These are phyloP conservation scores for Heliconius sara DNA, from an alignment of 2,888 invertebrate species.

Conservation along the genomic window DNA sequence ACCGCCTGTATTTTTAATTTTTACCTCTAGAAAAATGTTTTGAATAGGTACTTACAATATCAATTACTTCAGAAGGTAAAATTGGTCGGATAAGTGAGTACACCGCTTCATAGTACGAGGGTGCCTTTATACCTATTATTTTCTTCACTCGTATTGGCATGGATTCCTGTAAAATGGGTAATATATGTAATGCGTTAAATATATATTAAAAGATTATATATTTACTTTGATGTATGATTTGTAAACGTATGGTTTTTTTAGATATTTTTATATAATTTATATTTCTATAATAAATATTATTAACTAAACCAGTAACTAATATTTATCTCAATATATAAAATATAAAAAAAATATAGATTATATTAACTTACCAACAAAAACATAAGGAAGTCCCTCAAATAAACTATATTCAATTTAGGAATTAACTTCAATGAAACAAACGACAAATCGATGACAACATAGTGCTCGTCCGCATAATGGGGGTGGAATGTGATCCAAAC, in stretches of 20 bases:
- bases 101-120: slow-evolving; percentile 69
- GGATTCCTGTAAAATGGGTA: slow-evolving; percentile 60
- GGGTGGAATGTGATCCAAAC: slow-evolving; percentile 60
- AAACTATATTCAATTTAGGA: slow-evolving; percentile 68
- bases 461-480: slow-evolving; percentile 63
- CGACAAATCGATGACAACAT: slow-evolving; percentile 68
- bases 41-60: slow-evolving; percentile 60
- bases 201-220: too few species aligned
- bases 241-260: too few species aligned
- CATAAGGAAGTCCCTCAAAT: slow-evolving; percentile 66
- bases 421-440: slow-evolving; percentile 62
- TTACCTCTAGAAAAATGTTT: not conserved
- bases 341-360: not conserved
- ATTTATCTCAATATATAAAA: not conserved
- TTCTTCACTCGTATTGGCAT: slow-evolving; percentile 72
- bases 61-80: slow-evolving; percentile 64
- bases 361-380: slow-evolving; percentile 69
- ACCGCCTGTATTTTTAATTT: not conserved
- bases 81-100: slow-evolving; percentile 68
- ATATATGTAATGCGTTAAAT: too few species aligned
- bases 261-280: too few species aligned
- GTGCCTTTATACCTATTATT: slow-evolving; percentile 69
- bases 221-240: too few species aligned
- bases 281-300: not conserved
- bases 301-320: not conserved